Evolutionary conservation across 2,797 vertebrate species (phyloP), one percentile per base, ranked within the genome.

Genomic region (Dendrocincla tyrannina): DNA sequence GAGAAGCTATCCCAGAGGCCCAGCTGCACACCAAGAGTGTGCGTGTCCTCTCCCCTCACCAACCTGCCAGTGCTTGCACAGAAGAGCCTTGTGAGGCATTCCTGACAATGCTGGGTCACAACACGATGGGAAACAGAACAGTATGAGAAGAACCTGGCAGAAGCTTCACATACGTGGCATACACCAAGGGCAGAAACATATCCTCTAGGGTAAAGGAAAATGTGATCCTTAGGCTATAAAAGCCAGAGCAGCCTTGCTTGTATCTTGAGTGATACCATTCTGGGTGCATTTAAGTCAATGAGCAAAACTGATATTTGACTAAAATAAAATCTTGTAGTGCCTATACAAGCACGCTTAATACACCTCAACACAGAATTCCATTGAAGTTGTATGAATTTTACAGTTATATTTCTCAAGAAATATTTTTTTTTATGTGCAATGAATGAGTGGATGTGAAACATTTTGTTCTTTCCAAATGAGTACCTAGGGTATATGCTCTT

Each of bases 51-150:
- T 64, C 39, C n/a, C 25, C 13, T 58, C 32, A 35, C 25, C 28
- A 44, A 27, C 10, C 13, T 62, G 46, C 22, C 35, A 74, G 10
- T 0, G 0, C 27, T 55, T 33, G 46, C 2, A 2, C 13, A 30
- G 17, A 73, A 42, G 67, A 79, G n/a, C 27, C 23, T 35, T 68
- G 53, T 17, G 25, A 68, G 56, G 32, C 5, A 0, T 10, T 81
- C 72, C 73, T 72, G 53, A 19, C 8, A 41, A 2, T 35, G 20
- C 27, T 46, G 30, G 44, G 17, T 52, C 42, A 35, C 25, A 66
- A 27, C 8, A 12, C 2, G 18, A 39, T n/a, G 11, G 32, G 42
- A 82, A 94, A 66, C 20, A 44, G 2, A 42, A n/a, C 6, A 44
- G 22, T 10, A 19, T 11, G 25, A 56, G 53, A 81, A 55, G 10